These are phyloP conservation scores for Lasioglossum villosulum DNA, from an alignment of 2,888 invertebrate species.

Conservation along the genomic window DNA sequence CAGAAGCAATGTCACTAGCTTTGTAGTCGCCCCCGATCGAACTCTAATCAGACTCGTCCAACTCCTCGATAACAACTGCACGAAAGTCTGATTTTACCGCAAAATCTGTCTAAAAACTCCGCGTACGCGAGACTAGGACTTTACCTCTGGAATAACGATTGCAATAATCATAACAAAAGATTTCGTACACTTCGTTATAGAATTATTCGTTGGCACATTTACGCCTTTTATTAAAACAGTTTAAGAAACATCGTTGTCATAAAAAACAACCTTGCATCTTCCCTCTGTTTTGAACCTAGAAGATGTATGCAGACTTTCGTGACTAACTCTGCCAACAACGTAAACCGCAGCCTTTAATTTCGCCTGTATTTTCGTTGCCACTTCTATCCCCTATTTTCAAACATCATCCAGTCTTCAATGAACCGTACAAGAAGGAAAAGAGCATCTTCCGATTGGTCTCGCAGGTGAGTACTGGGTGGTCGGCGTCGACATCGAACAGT, in stretches of 20 bases:
- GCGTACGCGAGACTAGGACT: too few relatives aligned
- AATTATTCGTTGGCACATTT: too few relatives aligned
- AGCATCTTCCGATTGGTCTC: conserved; percentile 54
- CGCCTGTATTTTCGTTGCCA: background rate
- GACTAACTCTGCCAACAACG: background rate
- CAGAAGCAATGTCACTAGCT: conserved; percentile 35
- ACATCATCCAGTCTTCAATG: background rate
- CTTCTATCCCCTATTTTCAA: background rate
- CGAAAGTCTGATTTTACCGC: background rate
- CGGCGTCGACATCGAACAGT: conserved; percentile 95
- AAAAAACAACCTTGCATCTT: too few relatives aligned
- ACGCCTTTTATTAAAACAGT: too few relatives aligned
- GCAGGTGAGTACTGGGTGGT: conserved; percentile 97
- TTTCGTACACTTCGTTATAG: too few relatives aligned
- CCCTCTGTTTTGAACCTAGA: background rate
- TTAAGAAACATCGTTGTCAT: background rate
- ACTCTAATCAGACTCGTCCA: background rate
- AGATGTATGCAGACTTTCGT: background rate
- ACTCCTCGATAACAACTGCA: background rate
- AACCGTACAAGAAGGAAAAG: conserved; percentile 7
- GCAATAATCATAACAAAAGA: too few relatives aligned
- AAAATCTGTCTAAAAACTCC: too few relatives aligned
- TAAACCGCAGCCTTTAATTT: background rate
- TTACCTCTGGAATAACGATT: too few relatives aligned
- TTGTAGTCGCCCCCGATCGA: background rate